Conservation (phyloP, 2,888 invertebrate species). For the Lasius fuliginosus region DNA sequence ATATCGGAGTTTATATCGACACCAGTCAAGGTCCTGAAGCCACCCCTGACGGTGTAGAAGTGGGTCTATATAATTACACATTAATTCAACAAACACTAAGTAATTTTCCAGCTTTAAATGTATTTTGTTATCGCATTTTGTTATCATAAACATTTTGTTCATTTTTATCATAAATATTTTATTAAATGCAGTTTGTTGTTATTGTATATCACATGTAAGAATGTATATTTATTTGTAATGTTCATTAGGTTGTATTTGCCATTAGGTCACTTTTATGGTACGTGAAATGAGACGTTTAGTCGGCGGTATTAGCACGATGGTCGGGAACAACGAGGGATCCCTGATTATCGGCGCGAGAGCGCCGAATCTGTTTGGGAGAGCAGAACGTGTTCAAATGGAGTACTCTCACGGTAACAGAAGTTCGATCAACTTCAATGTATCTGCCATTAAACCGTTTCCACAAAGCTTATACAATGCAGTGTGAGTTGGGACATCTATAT, state of each 20-base stretch:
- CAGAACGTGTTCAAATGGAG: constrained; percentile 93
- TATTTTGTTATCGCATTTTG: constrained; percentile 7
- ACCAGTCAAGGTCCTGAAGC: constrained; percentile 93
- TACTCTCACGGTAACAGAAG: constrained; percentile 95
- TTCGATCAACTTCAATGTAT: constrained; percentile 93
- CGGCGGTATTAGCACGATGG: constrained; percentile 94
- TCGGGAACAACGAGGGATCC: constrained; percentile 97
- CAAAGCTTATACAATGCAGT: constrained; percentile 89
- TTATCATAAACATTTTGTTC: no score
- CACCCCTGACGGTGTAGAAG: constrained; percentile 94
- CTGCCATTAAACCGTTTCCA: constrained; percentile 94
- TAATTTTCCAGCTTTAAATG: constrained; percentile 71
- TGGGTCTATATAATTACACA: constrained; percentile 83
- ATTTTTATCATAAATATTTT: neutral
- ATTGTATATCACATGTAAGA: neutral
- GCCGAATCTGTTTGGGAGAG: constrained; percentile 95
- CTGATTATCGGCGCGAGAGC: constrained; percentile 91
- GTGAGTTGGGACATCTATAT: constrained; percentile 87
- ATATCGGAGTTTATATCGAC: constrained; percentile 95
- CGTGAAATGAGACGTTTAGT: constrained; percentile 93
- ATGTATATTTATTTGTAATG: constrained; percentile 5
- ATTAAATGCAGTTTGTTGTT: constrained; percentile 45
- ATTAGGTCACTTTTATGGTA: constrained; percentile 94
- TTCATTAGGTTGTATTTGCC: constrained; percentile 17
- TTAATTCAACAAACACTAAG: constrained; percentile 71